Evolutionary conservation across 2,888 invertebrate species (phyloP), one percentile per base, ranked within the genome.

Genomic region (Drosophila bunnanda): DNA sequence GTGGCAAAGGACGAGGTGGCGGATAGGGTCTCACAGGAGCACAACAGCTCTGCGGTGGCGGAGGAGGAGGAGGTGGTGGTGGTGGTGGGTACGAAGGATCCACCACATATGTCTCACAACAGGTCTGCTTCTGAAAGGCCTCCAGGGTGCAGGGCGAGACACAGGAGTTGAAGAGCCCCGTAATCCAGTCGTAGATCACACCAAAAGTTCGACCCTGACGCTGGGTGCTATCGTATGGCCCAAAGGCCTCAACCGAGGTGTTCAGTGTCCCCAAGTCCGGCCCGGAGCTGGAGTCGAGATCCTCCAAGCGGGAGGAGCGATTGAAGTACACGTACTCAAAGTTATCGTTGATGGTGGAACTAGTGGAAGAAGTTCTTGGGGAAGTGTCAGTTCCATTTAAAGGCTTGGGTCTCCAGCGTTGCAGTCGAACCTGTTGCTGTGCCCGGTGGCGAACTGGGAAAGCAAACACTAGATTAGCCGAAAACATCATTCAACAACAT

Each of bases 131-230:
- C 53, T 86, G 85, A 54, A 73, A 90, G 7, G 83, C 90, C 41
- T 86, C 82, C 44, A 90, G 10, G 1, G 91, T 90, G 62, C 90
- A 90, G 20, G 90, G 90, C 20, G 77, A 64, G 8, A 84, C 76
- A 34, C 91, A 90, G 4, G 58, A 32, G 30, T 77, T 68, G 30
- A 80, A 75, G 0, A 91, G 62, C 3, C 67, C 80, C n/a, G 41
- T 76, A 20, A 90, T 73, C 30, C 80, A 88, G 65, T 90, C 89
- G 39, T 70, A 68, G 56, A 90, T 82, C 25, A 82, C 4, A 15
- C 59, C 50, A 10, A 90, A 79, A 7, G 91, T 90, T 4, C 91
- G 82, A 7, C 81, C 90, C 55, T 84, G 85, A 0, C 82, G 84
- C 59, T 81, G 77, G 39, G 68, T 81, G 12, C 36, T 60, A 60